Base-by-base conservation (phyloP, 2,113 vertebrate genomes). In the Platichthys flesus region DNA sequence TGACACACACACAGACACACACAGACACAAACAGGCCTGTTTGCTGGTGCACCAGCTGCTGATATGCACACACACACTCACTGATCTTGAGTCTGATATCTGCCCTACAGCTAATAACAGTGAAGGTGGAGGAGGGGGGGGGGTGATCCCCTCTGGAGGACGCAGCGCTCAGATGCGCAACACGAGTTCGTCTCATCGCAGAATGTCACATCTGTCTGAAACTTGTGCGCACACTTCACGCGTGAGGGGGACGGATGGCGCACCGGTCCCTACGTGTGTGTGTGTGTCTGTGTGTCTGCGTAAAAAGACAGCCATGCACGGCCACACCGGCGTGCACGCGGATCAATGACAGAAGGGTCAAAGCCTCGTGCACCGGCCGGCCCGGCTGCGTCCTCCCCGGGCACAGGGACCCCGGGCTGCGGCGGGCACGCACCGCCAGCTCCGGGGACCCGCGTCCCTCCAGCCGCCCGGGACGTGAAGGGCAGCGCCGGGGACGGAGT, bases 281-380 rank as follows among this genome's bases (percentile, higher is more conserved):
- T 21, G 58, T 35, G 61, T 69, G 59, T 21, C 52, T 26, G 65
- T 69, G 59, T 15, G 69, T n/a, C 52, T 37, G 65, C 54, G 68
- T 52, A 20, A 62, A 73, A 35, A 65, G 24, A 59, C 65, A 57
- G 23, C 35, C 76, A 47, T n/a, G 45, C 45, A 47, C 23, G 42
- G 61, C 61, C 40, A 58, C 42, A 9, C 35, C 18, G 31, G 51
- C 64, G 77, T 71, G 83, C 87, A 84, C 84, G 87, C 90, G 90
- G 92, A 94, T 93, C 94, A 95, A 94, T 95, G 93, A 94, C 94
- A 94, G 93, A 92, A 87, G 93, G 94, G 94, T 95, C 93, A 95
- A 93, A 93, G 85, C 81, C 68, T 79, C 85, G 71, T 85, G 65
- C 87, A 67, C 91, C 88, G 89, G 82, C 85, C 87, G 89, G 18